Base-by-base conservation (phyloP, 1,140 invertebrate genomes). In the Gryllus bimaculatus region DNA sequence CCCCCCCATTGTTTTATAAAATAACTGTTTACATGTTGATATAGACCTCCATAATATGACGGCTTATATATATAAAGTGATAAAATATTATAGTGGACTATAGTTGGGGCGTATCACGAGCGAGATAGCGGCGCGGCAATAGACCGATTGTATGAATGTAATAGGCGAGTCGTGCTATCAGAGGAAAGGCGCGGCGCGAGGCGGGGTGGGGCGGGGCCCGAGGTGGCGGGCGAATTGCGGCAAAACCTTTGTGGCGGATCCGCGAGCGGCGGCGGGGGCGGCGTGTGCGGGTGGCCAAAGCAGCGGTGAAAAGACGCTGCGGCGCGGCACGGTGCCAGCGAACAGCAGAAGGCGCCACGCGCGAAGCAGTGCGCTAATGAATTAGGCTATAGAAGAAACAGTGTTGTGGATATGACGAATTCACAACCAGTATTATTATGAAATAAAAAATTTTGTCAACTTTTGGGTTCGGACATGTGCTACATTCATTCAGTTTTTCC, bases 1-100 rank as follows among this genome's bases (percentile, higher is more conserved):
- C 54, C 26, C 26, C 26, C 26, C 54, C 54, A 66, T 66, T 66
- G 54, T 66, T 10, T 66, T 66, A 66, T 66, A 66, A 66, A 66
- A 66, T 66, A 66, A 66, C 54, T 66, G 54, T 66, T 66, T 66
- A 66, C 54, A 66, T 66, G 54, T 66, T 66, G 54, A 66, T 66
- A 66, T 66, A 66, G 54, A 66, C 54, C 54, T 18, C 54, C 54
- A 66, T 66, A 66, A 66, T 66, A 66, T 66, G 54, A 66, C 54
- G 54, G 54, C 54, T 66, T 66, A 66, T 66, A 66, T 66, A 66
- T 66, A 66, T 66, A 66, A 66, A 66, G 54, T 66, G 54, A 66
- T 66, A 66, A 66, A 66, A 66, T 66, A 66, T 66, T 10, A 66
- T 66, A 66, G 54, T 66, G 18, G 54, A 66, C 54, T 66, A 66